A percentile compares a stretch with the other conserved stretches of the same genome.
phyloP scores from a whole-genome alignment of 2,797 vertebrate species.

The Ctenosaura bakeri region DNA sequence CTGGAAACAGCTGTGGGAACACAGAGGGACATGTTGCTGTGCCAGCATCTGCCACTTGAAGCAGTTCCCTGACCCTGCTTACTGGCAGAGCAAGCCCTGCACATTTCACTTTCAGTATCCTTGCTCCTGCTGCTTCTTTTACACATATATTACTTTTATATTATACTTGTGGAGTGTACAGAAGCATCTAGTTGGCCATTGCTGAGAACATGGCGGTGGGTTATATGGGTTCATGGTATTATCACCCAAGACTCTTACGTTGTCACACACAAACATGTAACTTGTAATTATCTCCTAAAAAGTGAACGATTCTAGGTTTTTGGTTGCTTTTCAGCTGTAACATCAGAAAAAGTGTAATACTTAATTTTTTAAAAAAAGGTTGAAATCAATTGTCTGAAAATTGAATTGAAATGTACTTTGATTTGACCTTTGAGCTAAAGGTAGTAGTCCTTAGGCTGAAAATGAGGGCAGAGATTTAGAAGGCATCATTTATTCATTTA shows the following conservation, averaged over 20 bases:
- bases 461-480: not conserved
- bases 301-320: not conserved
- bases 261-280: not conserved
- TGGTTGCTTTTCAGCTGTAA: not conserved
- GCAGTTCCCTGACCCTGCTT: too few relatives aligned
- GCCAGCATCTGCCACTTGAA: too few relatives aligned
- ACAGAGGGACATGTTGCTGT: too few relatives aligned
- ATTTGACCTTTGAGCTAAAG: not conserved
- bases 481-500: not conserved
- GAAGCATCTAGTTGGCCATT: not conserved
- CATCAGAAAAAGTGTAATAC: not conserved
- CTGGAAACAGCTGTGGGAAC: too few relatives aligned
- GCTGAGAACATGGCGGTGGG: not conserved
- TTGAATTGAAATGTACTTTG: not conserved
- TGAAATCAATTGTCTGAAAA: not conserved
- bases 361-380: not conserved
- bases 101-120: not conserved
- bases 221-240: not conserved
- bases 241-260: not conserved
- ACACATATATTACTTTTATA: not conserved
- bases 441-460: not conserved
- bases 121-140: not conserved
- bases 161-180: not conserved
- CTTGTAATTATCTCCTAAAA: not conserved
- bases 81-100: not conserved